Percentiles rank a stretch among this genome's conserved stretches.
Evolutionary conservation across 2,888 invertebrate genomes (phyloP).

Genomic region (Agrochola litura): DNA sequence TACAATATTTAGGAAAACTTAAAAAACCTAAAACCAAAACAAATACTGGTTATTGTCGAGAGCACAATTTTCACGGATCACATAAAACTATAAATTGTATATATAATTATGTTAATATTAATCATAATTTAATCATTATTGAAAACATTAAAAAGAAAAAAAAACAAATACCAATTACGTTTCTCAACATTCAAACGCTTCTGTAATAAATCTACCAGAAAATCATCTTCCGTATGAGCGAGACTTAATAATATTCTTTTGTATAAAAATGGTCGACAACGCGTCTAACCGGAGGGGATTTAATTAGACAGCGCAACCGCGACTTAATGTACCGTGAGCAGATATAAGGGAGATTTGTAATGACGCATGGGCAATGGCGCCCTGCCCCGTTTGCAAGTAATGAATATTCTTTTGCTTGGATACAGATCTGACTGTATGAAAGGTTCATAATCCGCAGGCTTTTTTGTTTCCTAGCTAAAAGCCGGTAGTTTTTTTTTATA

Average conservation of each 20-base stretch:
- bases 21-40: too few relatives aligned
- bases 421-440: slow-evolving; percentile 14
- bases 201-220: slow-evolving; percentile 44
- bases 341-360: slow-evolving; percentile 81
- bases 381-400: slow-evolving; percentile 59
- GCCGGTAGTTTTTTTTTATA: background rate
- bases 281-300: slow-evolving; percentile 80
- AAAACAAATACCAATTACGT: slow-evolving; percentile 14
- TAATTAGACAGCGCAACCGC: slow-evolving; percentile 84
- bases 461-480: slow-evolving; percentile 16
- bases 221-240: slow-evolving; percentile 49
- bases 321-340: slow-evolving; percentile 85
- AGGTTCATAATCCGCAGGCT: slow-evolving; percentile 7
- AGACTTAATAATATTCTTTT: slow-evolving; percentile 72
- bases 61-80: too few relatives aligned
- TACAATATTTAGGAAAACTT: too few relatives aligned
- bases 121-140: too few relatives aligned
- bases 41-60: too few relatives aligned
- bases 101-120: too few relatives aligned
- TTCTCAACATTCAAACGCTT: background rate
- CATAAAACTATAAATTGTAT: too few relatives aligned
- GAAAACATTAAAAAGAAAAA: background rate
- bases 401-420: slow-evolving; percentile 56
- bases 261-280: slow-evolving; percentile 76
- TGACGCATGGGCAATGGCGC: slow-evolving; percentile 68